Percentiles rank a stretch among this genome's conserved stretches.
Conservation (phyloP, 2,113 vertebrate species). For the Cyrtonyx montezumae region DNA sequence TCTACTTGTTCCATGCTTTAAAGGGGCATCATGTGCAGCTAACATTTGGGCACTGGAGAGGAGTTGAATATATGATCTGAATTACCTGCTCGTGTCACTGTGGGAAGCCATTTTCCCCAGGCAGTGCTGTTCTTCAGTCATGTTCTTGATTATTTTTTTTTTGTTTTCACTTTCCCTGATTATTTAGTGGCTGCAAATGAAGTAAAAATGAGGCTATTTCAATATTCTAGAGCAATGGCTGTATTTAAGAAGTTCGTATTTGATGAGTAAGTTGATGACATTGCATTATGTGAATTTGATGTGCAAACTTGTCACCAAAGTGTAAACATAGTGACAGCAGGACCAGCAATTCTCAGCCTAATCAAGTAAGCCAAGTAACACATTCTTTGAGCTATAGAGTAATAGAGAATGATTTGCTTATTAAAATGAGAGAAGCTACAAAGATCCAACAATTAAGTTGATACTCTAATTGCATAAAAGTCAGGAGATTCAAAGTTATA, state of each 20-base stretch:
- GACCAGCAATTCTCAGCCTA: slow-evolving; percentile 72
- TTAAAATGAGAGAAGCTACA: slow-evolving; percentile 65
- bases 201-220: slow-evolving; percentile 40
- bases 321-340: slow-evolving; percentile 70
- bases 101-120: background rate
- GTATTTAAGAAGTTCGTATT: slow-evolving; percentile 63
- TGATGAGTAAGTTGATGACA: slow-evolving; percentile 65
- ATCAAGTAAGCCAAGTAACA: slow-evolving; percentile 70
- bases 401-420: slow-evolving; percentile 72
- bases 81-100: background rate
- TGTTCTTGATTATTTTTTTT: background rate
- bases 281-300: slow-evolving; percentile 68
- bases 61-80: background rate
- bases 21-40: background rate
- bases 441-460: slow-evolving; percentile 70
- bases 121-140: background rate
- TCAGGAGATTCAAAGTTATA: slow-evolving; percentile 57
- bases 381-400: slow-evolving; percentile 68
- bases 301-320: slow-evolving; percentile 70
- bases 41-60: background rate
- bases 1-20: background rate
- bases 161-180: background rate
- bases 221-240: background rate
- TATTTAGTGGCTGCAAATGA: slow-evolving; percentile 20
- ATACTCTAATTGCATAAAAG: slow-evolving; percentile 73